These are phyloP conservation scores for Daktulosphaira vitifoliae DNA, from an alignment of 1,140 invertebrate genomes.

Conservation along the genomic window DNA sequence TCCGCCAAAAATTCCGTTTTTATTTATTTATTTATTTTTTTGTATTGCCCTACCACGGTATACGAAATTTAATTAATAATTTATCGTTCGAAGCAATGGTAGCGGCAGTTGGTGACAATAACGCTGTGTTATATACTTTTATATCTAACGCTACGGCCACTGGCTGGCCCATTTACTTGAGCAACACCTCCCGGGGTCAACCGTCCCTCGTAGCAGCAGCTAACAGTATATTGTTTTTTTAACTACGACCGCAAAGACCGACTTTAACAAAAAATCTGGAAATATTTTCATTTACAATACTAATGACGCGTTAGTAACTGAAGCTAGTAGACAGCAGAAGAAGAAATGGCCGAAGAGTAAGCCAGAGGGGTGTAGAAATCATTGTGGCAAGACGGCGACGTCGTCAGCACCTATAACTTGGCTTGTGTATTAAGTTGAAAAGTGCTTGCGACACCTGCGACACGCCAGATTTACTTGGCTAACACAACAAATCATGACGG, in stretches of 20 bases:
- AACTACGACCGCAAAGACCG: no score
- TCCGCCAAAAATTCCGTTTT: conserved; percentile 10
- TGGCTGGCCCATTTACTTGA: not conserved
- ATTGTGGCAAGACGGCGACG: no score
- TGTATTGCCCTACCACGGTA: not conserved
- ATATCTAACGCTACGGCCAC: not conserved
- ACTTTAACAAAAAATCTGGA: no score
- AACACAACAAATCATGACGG: not conserved
- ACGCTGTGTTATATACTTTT: no score
- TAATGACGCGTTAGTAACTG: no score
- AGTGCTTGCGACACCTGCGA: conserved; percentile 5
- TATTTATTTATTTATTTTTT: not conserved
- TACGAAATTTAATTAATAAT: conserved; percentile 24
- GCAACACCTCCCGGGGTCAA: no score
- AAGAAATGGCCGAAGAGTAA: no score
- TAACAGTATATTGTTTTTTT: no score
- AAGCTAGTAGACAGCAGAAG: no score
- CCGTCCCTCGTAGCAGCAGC: not conserved
- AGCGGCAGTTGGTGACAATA: conserved; percentile 22
- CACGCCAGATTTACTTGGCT: not conserved
- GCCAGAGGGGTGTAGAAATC: no score
- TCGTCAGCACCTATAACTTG: no score
- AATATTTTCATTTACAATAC: no score
- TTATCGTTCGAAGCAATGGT: conserved; percentile 8
- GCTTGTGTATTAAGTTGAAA: not conserved